phyloP scores from a whole-genome alignment of 2,113 vertebrate genomes.

The Motacilla alba region DNA sequence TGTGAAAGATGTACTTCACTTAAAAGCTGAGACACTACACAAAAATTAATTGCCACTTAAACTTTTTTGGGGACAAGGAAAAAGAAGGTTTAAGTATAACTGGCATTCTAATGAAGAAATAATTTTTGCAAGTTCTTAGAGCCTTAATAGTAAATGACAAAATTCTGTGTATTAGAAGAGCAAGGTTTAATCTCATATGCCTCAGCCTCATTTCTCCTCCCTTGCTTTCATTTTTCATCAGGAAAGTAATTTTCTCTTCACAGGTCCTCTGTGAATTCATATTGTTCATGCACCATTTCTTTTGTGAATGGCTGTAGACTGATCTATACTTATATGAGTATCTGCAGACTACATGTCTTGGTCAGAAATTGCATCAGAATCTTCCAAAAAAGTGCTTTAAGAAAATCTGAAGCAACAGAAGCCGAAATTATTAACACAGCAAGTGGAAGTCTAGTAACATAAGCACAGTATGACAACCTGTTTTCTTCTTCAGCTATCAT shows the following conservation, averaged over 20 bases:
- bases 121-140: not conserved
- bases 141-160: not conserved
- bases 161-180: not conserved
- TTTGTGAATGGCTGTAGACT: not conserved
- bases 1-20: not conserved
- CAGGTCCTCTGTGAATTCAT: constrained; percentile 20
- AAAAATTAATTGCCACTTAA: not conserved
- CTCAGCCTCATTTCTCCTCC: not conserved
- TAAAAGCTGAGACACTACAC: not conserved
- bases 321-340: not conserved
- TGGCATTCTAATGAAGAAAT: not conserved
- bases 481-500: not conserved
- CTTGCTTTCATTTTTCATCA: constrained; percentile 11
- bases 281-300: constrained; percentile 35
- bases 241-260: constrained; percentile 25
- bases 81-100: not conserved
- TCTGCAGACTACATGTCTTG: not conserved
- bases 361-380: not conserved
- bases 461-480: not conserved
- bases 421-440: not conserved
- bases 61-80: not conserved
- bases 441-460: not conserved
- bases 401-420: not conserved
- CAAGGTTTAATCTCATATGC: not conserved
- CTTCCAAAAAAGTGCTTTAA: not conserved